phyloP scores from a whole-genome alignment of 2,888 invertebrate genomes.

The Idaea dimidiata region DNA sequence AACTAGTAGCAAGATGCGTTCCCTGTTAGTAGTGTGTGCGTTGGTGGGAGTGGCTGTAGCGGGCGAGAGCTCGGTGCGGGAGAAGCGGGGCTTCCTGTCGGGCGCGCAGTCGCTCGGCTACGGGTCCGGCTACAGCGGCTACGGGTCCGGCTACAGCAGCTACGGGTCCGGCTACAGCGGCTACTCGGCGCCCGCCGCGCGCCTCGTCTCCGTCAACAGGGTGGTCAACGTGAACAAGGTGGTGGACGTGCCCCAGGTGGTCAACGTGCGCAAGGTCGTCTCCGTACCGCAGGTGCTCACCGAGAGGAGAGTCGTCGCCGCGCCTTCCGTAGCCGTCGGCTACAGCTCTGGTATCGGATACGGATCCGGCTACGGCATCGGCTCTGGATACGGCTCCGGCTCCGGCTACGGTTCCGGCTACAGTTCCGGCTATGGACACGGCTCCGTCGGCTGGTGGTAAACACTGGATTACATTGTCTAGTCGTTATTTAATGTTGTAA shows the following conservation, averaged over 20 bases:
- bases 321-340: constrained; percentile 20
- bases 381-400: constrained; percentile 13
- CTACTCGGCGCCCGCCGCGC: constrained; percentile 22
- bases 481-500: no score
- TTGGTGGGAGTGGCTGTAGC: constrained; percentile 16
- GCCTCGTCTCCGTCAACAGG: constrained; percentile 14
- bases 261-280: constrained; percentile 42
- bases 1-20: not conserved
- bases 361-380: constrained; percentile 14
- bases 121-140: constrained; percentile 22
- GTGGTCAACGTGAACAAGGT: constrained; percentile 40
- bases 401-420: constrained; percentile 16
- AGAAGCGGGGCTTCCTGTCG: constrained; percentile 34
- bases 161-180: constrained; percentile 24
- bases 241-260: constrained; percentile 38
- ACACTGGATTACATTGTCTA: no score
- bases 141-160: constrained; percentile 6
- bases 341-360: constrained; percentile 13
- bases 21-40: constrained; percentile 18
- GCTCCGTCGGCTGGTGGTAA: no score
- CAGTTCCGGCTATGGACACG: constrained; percentile 17
- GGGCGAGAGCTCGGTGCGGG: constrained; percentile 21
- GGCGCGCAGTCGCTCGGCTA: constrained; percentile 17
- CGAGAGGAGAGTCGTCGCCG: constrained; percentile 38
- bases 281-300: constrained; percentile 32